Base-by-base conservation (phyloP, 2,888 invertebrate genomes). In the Sussaba pulchella region DNA sequence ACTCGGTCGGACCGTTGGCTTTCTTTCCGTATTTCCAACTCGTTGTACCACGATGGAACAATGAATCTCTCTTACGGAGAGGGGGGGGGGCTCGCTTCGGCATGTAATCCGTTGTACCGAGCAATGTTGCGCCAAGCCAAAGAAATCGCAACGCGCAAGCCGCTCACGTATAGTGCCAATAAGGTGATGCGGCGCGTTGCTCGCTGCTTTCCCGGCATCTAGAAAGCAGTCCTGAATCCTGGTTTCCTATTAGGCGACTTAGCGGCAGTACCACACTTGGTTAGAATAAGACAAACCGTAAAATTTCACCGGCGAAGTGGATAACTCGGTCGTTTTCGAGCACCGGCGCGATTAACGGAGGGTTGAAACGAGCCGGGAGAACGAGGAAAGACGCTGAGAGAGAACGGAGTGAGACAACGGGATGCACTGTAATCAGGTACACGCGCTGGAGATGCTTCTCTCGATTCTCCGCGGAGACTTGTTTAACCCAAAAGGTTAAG, bases 401-500 rank as follows among this genome's bases (percentile, higher is more conserved):
- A 57, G 64, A 64, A 36, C 45, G 71, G 81, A 70, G 67, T 31
- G 50, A 47, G 54, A 78, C 76, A 69, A 79, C 71, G 78, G 70
- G 78, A 79, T 86, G 85, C 85, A 87, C 87, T 85, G 83, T 87
- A 88, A 89, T 89, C 88, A 88, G 88, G 85, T 86, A 88, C 88
- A 89, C 88, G 88, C 87, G 89, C 85, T 85, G 82, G 82, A 12
- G 12, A 57, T 57, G n/a, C 43, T 26, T 41, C 43, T 8, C 54
- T n/a, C 84, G 79, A 75, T n/a, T 4, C 50, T 10, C 12, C 9
- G 12, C 9, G 14, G 31, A 57, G 76, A 70, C 69, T 87, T 79
- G 78, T 85, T 83, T 84, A 85, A 84, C 85, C 84, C 75, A 83
- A 82, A 83, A 85, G 88, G 88, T 88, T 87, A 88, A 88, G 85